Evolutionary conservation across 2,888 invertebrate genomes (phyloP).

Genomic region (Nomada fabriciana): DNA sequence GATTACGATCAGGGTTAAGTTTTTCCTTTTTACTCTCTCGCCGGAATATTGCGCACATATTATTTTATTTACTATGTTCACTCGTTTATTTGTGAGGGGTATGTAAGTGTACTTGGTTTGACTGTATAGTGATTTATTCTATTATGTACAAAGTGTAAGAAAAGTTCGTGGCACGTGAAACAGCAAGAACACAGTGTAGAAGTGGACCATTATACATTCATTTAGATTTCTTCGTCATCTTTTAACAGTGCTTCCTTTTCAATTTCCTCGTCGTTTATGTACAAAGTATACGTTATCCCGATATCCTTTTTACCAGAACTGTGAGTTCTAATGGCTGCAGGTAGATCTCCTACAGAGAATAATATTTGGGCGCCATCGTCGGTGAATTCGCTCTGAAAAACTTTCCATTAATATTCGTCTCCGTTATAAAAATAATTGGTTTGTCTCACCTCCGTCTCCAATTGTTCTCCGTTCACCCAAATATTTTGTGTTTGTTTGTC

Average conservation of each 20-base stretch:
- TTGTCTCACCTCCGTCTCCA: conserved; percentile 87
- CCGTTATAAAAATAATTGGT: too few species aligned
- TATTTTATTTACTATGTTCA: conserved; percentile 10
- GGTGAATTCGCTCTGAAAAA: conserved; percentile 90
- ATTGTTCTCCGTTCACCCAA: conserved; percentile 90
- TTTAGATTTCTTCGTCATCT: conserved; percentile 18
- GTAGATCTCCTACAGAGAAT: conserved; percentile 87
- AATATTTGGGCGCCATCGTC: conserved; percentile 94
- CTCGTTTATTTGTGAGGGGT: not conserved
- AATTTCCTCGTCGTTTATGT: conserved; percentile 77
- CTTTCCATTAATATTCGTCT: not conserved
- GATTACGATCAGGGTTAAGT: conserved; percentile 2
- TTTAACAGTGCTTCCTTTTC: conserved; percentile 62
- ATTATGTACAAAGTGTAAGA: conserved; percentile 46
- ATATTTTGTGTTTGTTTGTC: conserved; percentile 91
- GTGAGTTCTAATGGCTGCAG: conserved; percentile 85
- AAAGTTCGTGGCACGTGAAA: conserved; percentile 33
- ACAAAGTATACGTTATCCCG: conserved; percentile 78
- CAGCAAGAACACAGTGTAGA: not conserved
- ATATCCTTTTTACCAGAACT: conserved; percentile 79
- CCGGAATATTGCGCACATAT: not conserved
- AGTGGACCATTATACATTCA: not conserved
- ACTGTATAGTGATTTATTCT: conserved; percentile 19
- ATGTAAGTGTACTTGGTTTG: not conserved
- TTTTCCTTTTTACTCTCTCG: not conserved